These are phyloP conservation scores for Oreochromis niloticus DNA, from an alignment of 2,113 vertebrate genomes.

Conservation along the genomic window DNA sequence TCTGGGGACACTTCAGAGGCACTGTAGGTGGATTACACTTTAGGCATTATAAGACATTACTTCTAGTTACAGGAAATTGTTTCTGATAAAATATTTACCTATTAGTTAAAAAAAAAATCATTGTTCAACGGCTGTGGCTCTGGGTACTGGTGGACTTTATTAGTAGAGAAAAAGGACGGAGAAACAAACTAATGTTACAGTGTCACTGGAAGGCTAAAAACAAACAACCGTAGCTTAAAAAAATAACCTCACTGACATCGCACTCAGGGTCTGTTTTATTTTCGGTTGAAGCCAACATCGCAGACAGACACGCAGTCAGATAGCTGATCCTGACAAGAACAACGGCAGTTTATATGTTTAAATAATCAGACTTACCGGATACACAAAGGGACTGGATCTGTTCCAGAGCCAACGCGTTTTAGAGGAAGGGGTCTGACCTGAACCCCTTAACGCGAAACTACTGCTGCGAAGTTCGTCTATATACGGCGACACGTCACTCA, in stretches of 20 bases:
- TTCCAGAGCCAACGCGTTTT: not conserved
- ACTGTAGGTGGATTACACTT: too few relatives aligned
- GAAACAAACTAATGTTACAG: not conserved
- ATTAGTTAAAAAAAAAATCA: not conserved
- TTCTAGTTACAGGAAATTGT: not conserved
- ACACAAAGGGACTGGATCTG: not conserved
- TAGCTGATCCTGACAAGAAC: not conserved
- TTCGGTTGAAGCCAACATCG: not conserved
- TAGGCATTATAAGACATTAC: too few relatives aligned
- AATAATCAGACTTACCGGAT: constrained; percentile 34
- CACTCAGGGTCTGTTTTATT: not conserved
- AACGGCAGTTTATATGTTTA: too few relatives aligned
- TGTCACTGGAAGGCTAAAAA: not conserved
- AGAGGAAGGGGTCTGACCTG: not conserved
- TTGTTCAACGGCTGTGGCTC: not conserved
- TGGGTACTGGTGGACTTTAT: not conserved
- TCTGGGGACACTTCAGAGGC: too few relatives aligned
- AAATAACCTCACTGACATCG: not conserved
- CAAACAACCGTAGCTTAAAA: not conserved
- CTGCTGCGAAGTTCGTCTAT: not conserved
- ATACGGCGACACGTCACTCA: accelerated
- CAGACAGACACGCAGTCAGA: not conserved
- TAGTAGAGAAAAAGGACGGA: not conserved
- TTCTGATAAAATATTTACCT: not conserved
- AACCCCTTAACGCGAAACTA: not conserved